A percentile compares a stretch with the other conserved stretches of the same genome.
phyloP scores from a whole-genome alignment of 2,113 vertebrate species.

The Cromileptes altivelis region DNA sequence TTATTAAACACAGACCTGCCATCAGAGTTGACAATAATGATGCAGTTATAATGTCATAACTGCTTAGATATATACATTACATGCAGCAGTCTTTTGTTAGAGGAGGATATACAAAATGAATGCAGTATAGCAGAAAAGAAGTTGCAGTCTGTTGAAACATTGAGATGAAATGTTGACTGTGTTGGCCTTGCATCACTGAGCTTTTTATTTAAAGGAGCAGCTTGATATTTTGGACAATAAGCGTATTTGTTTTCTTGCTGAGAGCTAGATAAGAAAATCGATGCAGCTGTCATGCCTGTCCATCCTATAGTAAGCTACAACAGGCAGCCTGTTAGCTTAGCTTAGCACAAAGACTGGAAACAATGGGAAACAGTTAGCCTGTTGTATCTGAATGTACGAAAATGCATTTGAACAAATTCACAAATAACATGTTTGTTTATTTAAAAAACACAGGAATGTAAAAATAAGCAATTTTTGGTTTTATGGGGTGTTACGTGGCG shows the following conservation, averaged over 20 bases:
- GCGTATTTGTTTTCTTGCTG: not conserved
- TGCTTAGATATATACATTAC: not conserved
- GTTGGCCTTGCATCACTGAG: not conserved
- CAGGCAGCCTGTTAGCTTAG: not conserved
- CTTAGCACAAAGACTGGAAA: conserved; percentile 13
- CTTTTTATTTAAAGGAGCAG: not conserved
- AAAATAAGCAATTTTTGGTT: not conserved
- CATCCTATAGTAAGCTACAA: not conserved
- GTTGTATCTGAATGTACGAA: not conserved
- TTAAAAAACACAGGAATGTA: not conserved
- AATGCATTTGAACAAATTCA: not conserved
- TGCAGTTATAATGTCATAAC: not conserved
- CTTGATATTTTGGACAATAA: not conserved
- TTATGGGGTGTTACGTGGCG: accelerated
- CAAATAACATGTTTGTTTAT: not conserved
- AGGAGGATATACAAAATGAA: not conserved
- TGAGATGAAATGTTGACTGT: not conserved
- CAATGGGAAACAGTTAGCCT: not conserved
- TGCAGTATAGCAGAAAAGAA: not conserved
- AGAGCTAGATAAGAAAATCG: not conserved
- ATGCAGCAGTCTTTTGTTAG: not conserved
- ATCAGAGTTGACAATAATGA: not conserved
- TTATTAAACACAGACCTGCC: not conserved
- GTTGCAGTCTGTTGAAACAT: not conserved
- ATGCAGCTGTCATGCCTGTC: not conserved